Evolutionary conservation across 1,140 invertebrate species (phyloP).

Genomic region (Drosophila tsacasi): DNA sequence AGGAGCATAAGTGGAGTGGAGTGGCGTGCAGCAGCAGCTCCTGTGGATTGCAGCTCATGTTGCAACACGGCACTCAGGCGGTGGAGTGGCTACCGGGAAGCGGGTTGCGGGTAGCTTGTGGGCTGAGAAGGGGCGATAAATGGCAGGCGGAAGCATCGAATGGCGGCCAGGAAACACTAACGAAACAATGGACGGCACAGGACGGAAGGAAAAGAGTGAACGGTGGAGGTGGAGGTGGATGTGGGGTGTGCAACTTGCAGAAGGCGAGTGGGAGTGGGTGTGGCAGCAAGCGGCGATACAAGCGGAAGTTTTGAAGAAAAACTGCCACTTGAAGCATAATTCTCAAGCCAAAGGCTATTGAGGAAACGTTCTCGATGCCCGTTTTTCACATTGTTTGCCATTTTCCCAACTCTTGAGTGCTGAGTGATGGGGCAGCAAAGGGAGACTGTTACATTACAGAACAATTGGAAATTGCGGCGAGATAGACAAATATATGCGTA

Average conservation of each 20-base stretch:
- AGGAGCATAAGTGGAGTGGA: constrained; percentile 40
- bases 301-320: constrained; percentile 58
- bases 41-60: constrained; percentile 39
- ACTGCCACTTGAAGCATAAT: constrained; percentile 66
- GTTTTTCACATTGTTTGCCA: constrained; percentile 37
- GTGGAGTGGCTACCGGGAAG: not conserved
- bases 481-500: not conserved
- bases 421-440: constrained; percentile 18
- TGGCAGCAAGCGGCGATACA: constrained; percentile 20
- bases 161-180: constrained; percentile 71
- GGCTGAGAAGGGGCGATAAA: constrained; percentile 17
- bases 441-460: not conserved
- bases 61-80: constrained; percentile 28
- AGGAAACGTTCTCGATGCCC: constrained; percentile 56
- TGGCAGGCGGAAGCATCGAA: constrained; percentile 70
- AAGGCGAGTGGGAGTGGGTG: constrained; percentile 16
- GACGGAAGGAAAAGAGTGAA: constrained; percentile 35
- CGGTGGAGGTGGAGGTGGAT: constrained; percentile 10
- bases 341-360: constrained; percentile 58
- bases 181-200: constrained; percentile 65
- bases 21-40: constrained; percentile 40
- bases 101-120: not conserved
- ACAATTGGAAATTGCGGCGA: not conserved
- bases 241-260: constrained; percentile 17
- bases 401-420: constrained; percentile 13